Percentiles rank a stretch among this genome's conserved stretches.
These are phyloP conservation scores for Noctua fimbriata DNA, from an alignment of 2,888 invertebrate species.

Conservation along the genomic window DNA sequence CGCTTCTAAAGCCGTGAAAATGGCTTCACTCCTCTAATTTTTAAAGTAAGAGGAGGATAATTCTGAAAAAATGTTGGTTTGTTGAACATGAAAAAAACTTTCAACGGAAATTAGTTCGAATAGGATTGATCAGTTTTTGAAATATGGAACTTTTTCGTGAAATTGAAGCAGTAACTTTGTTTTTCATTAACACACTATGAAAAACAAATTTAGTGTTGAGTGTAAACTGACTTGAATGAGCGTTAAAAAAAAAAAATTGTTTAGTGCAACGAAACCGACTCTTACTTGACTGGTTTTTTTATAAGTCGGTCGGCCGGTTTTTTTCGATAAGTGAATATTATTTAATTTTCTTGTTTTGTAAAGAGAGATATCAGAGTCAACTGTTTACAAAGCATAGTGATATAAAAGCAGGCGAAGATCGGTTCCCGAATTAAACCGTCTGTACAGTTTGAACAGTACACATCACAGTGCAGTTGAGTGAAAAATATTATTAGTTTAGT, in stretches of 20 bases:
- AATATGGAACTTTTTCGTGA: neutral
- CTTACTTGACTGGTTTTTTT: neutral
- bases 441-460: constrained; percentile 13
- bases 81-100: too few relatives aligned
- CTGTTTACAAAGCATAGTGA: constrained; percentile 21
- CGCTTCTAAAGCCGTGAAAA: too few relatives aligned
- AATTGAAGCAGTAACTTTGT: neutral
- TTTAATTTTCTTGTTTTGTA: constrained; percentile 15
- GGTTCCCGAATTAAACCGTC: constrained; percentile 19
- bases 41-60: too few relatives aligned
- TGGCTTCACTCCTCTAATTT: too few relatives aligned
- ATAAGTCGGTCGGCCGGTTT: neutral
- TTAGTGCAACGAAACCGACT: too few relatives aligned
- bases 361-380: constrained; percentile 20
- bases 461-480: constrained; percentile 29
- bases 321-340: constrained; percentile 19
- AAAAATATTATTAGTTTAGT: neutral
- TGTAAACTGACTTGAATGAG: neutral
- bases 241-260: neutral
- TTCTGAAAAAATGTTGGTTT: too few relatives aligned
- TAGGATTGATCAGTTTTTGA: too few relatives aligned
- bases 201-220: neutral
- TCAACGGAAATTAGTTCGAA: too few relatives aligned
- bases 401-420: constrained; percentile 32
- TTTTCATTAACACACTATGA: neutral